Percentiles rank a stretch among this genome's conserved stretches.
Evolutionary conservation across 2,888 invertebrate genomes (phyloP).

Genomic region (Lagria hirta): DNA sequence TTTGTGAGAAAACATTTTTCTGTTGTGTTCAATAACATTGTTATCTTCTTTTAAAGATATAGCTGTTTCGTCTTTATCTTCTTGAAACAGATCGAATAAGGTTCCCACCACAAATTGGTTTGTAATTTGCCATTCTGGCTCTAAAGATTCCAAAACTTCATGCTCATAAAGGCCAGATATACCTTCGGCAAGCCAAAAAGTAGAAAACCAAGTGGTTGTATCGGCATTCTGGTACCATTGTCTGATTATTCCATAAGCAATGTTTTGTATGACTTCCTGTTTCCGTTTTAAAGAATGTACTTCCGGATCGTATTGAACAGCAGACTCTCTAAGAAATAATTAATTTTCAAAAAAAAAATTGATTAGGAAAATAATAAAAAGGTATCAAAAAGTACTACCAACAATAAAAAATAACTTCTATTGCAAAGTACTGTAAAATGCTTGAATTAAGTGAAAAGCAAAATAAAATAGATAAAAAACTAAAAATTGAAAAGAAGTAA

Average conservation of each 20-base stretch:
- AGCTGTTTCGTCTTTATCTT: no score
- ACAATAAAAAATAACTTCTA: no score
- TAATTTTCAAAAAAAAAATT: conserved; percentile 2
- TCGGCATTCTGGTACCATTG: conserved; percentile 58
- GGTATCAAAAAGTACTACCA: no score
- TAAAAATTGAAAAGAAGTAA: no score
- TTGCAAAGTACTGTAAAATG: no score
- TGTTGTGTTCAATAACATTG: no score
- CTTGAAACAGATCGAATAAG: no score
- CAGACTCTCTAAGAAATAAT: conserved; percentile 11
- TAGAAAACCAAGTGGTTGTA: conserved; percentile 52
- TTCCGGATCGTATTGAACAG: conserved; percentile 1
- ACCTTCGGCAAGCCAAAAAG: conserved; percentile 56
- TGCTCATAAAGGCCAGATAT: conserved; percentile 60
- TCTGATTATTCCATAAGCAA: conserved; percentile 61
- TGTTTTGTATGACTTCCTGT: conserved; percentile 40
- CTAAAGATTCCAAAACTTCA: conserved; percentile 26
- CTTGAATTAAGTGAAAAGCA: no score
- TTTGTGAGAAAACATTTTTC: no score
- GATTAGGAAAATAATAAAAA: no score
- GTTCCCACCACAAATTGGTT: conserved; percentile 54
- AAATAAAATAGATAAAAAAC: no score
- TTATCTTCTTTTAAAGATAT: no score
- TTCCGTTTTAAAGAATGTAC: conserved; percentile 26
- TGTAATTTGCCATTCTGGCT: conserved; percentile 53